Evolutionary conservation across 2,113 vertebrate genomes (phyloP), one percentile per base, ranked within the genome.

Genomic region (Atrichornis clamosus): DNA sequence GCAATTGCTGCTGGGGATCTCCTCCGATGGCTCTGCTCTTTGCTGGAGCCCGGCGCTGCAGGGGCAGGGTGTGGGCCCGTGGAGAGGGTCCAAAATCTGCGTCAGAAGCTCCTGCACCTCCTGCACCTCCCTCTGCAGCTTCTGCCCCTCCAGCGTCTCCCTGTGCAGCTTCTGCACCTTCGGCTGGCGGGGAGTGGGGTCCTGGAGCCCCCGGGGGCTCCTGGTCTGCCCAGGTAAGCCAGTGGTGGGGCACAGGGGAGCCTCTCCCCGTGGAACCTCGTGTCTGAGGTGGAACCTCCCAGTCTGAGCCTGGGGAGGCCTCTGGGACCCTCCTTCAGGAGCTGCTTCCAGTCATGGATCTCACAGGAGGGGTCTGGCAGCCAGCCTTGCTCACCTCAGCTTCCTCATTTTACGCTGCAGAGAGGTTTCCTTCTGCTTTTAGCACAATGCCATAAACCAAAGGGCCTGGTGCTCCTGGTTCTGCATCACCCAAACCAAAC

Each of bases 201-300:
- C 24, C 37, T 15, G 84, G 10, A 56, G 56, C 35, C 6, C 33
- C 30, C 1, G 1, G 24, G 68, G 26, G 35, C 15, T 33, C 27
- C 33, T 77, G 49, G 10, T 69, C 8, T 64, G 64, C 13, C n/a
- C 30, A 4, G 62, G 60, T 41, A 11, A 32, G 60, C 22, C 7
- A 5, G 11, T 1, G 19, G 21, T 28, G 75, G 64, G 70, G 52
- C 37, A 17, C 10, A 7, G 47, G 42, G 59, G 21, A 62, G 16
- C 42, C 8, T 37, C 10, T 41, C 8, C 30, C 67, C 10, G 2
- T 0, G 4, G 39, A 1, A 13, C 6, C 23, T 21, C 3, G 1
- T 23, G 32, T n/a, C n/a, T n/a, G n/a, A n/a, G n/a, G n/a, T n/a
- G 32, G 15, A n/a, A n/a, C 62, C 20, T 0, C 0, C 19, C 56